Conservation (phyloP, 2,888 invertebrate species). For the Penaeus monodon region DNA sequence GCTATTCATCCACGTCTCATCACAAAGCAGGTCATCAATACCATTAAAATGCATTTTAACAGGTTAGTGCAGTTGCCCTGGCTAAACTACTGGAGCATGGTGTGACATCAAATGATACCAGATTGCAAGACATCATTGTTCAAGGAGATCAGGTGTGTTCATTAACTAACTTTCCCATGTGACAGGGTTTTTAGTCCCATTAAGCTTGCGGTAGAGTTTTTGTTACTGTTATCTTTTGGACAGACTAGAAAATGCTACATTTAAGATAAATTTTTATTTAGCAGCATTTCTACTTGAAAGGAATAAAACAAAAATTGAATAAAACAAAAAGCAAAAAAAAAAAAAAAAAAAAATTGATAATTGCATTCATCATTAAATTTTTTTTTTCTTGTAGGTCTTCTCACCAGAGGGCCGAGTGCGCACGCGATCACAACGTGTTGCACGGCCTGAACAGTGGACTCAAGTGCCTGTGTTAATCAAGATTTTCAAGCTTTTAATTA, state of each 20-base stretch:
- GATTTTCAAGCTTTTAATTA: conserved; percentile 79
- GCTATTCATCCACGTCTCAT: too few species aligned
- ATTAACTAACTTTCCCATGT: neutral
- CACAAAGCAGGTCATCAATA: neutral
- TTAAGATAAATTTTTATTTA: too few species aligned
- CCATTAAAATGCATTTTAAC: neutral
- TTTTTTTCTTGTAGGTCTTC: conserved; percentile 46
- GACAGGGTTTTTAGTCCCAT: too few species aligned
- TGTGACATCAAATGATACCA: conserved; percentile 76
- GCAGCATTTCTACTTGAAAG: too few species aligned
- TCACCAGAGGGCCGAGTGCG: conserved; percentile 65
- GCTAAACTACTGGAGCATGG: conserved; percentile 79
- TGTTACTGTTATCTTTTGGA: neutral
- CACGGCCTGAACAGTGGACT: conserved; percentile 74
- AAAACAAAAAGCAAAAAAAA: too few species aligned
- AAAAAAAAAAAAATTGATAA: too few species aligned
- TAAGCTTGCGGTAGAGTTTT: conserved; percentile 21
- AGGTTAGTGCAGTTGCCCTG: conserved; percentile 74
- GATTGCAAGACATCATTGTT: conserved; percentile 74
- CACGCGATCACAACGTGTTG: conserved; percentile 69
- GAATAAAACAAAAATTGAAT: too few species aligned
- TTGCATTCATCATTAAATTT: too few species aligned
- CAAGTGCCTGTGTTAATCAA: conserved; percentile 78
- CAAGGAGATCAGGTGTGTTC: conserved; percentile 74
- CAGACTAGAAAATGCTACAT: too few species aligned